A percentile compares a stretch with the other conserved stretches of the same genome.
Conservation (phyloP, 2,797 vertebrate genomes). For the Onychomys leucogaster region DNA sequence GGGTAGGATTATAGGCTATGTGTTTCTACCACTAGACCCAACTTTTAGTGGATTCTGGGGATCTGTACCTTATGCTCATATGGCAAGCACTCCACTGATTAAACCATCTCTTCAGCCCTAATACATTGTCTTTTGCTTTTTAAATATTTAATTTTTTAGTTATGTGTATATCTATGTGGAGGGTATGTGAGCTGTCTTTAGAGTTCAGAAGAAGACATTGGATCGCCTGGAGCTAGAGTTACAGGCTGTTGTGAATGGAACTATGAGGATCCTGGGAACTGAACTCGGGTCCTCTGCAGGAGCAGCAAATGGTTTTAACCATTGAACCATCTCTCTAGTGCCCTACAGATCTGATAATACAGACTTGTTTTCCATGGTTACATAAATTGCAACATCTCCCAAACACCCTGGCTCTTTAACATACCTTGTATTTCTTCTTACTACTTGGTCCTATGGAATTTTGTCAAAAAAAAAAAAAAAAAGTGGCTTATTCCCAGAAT, state of each 20-base stretch:
- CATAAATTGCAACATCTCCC: not conserved
- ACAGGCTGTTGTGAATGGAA: not conserved
- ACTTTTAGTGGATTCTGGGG: not conserved
- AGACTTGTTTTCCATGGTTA: not conserved
- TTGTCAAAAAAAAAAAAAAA: not conserved
- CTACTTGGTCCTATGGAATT: not conserved
- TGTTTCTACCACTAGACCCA: not conserved
- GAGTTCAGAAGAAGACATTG: not conserved
- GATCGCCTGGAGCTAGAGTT: not conserved
- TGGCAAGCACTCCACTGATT: not conserved
- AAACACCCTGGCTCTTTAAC: not conserved
- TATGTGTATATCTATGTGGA: not conserved
- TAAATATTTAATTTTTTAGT: not conserved
- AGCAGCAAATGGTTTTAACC: not conserved
- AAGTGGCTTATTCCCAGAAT: not conserved
- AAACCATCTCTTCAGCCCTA: not conserved
- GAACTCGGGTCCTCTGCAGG: not conserved
- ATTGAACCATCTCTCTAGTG: not conserved
- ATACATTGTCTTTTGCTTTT: not conserved
- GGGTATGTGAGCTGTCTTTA: not conserved
- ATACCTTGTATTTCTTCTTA: not conserved
- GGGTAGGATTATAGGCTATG: not conserved
- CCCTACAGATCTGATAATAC: not conserved
- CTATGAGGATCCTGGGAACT: not conserved
- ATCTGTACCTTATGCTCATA: not conserved